Conservation (phyloP, 1,140 invertebrate species). For the Agrilus planipennis region DNA sequence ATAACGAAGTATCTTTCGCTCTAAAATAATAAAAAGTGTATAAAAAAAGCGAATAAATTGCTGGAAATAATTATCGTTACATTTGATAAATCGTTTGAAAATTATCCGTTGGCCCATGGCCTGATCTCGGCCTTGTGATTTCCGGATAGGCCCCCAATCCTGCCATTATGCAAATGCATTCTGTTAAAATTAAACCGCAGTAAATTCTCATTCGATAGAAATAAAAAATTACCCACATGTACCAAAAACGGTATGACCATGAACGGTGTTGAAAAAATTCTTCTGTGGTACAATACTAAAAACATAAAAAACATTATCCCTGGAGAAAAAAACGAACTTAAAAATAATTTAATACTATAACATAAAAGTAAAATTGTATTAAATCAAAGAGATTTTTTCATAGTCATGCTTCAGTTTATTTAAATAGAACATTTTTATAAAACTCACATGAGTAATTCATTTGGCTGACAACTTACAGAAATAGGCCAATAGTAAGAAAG, state of each 20-base stretch:
- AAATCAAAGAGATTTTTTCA: no score
- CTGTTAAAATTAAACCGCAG: conserved; percentile 76
- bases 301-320: no score
- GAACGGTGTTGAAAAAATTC: conserved; percentile 53
- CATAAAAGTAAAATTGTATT: no score
- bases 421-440: no score
- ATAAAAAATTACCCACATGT: conserved; percentile 77
- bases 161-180: conserved; percentile 82
- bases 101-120: conserved; percentile 63
- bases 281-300: conserved; percentile 56
- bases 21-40: conserved; percentile 7
- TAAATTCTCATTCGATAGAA: conserved; percentile 84
- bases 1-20: conserved; percentile 5
- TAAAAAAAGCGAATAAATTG: neutral
- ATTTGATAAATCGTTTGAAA: conserved; percentile 42
- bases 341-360: no score
- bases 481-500: conserved; percentile 59
- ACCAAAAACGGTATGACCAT: conserved; percentile 66
- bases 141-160: conserved; percentile 85
- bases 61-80: conserved; percentile 23
- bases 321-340: conserved; percentile 1
- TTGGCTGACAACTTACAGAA: conserved; percentile 59
- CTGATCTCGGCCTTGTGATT: conserved; percentile 53
- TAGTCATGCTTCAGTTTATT: no score
- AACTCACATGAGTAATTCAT: no score